Conservation (phyloP, 2,113 vertebrate species). For the Phaethornis superciliosus region DNA sequence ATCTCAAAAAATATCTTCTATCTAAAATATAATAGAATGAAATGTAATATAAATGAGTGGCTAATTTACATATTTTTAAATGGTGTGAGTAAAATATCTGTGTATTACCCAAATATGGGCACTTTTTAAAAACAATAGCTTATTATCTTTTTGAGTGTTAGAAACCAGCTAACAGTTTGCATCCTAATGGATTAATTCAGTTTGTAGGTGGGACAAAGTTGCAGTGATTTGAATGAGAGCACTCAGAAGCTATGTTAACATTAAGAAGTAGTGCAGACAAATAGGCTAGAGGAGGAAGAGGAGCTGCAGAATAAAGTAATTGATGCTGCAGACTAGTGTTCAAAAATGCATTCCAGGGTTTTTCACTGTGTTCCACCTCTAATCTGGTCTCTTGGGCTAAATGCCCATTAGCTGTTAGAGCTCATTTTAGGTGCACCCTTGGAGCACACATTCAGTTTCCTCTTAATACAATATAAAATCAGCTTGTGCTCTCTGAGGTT, state of each 20-base stretch:
- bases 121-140: neutral
- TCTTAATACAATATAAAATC: neutral
- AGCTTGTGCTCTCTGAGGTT: neutral
- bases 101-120: neutral
- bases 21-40: neutral
- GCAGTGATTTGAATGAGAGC: neutral
- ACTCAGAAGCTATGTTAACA: neutral
- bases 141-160: fast-evolving
- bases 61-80: neutral
- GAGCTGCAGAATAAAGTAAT: neutral
- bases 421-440: neutral
- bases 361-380: neutral
- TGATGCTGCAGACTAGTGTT: neutral
- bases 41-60: neutral
- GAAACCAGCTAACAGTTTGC: neutral
- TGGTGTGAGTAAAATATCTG: neutral
- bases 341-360: neutral
- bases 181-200: neutral
- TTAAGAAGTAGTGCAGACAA: neutral
- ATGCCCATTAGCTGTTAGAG: conserved; percentile 5
- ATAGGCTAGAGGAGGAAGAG: neutral
- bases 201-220: neutral
- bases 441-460: neutral
- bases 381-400: neutral
- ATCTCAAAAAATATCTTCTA: neutral